Base-by-base conservation (phyloP, 2,797 vertebrate species). In the Pseudochaenichthys georgianus region DNA sequence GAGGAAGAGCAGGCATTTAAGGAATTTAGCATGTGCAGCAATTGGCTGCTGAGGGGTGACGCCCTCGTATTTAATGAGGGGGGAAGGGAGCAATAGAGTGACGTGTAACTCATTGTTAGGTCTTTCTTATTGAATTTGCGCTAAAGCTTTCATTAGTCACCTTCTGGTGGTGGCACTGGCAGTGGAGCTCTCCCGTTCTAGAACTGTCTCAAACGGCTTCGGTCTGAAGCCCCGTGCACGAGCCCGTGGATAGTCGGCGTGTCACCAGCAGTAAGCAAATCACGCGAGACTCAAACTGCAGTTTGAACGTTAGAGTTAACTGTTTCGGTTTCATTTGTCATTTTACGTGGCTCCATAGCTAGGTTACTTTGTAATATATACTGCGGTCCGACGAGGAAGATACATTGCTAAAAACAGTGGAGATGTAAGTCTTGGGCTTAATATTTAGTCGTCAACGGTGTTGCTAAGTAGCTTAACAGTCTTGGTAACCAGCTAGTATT, bases 391-490 rank as follows among this genome's bases (percentile, higher is more conserved):
- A 81, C 68, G 78, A 54, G 60, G 78, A 66, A 83, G 52, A 28
- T 67, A 53, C 61, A 57, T 62, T 73, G 64, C 48, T 64, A 63
- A 7, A 78, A 82, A 79, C 70, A 42, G 68, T 62, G 17, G 83
- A 86, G 31, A 94, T 92, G 93, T 94, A 94, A 94, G 93, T 93
- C 0, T 78, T 70, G 9, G 7, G 28, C 83, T 67, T 28, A 31
- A 3, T 70, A 19, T 46, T 13, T 34, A 6, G 23, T 28, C n/a
- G 31, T 23, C 72, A 23, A 42, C 19, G 5, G 15, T 3, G 47
- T 57, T 7, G 69, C 53, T 60, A 46, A 68, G 1, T 16, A 34
- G 23, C 64, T 38, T 52, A 23, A n/a, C 53, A 64, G 60, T 74
- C 48, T 21, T 4, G 13, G 16, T 45, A 34, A 47, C 59, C 9